phyloP scores from a whole-genome alignment of 1,140 invertebrate genomes.

The Holotrichia oblita region DNA sequence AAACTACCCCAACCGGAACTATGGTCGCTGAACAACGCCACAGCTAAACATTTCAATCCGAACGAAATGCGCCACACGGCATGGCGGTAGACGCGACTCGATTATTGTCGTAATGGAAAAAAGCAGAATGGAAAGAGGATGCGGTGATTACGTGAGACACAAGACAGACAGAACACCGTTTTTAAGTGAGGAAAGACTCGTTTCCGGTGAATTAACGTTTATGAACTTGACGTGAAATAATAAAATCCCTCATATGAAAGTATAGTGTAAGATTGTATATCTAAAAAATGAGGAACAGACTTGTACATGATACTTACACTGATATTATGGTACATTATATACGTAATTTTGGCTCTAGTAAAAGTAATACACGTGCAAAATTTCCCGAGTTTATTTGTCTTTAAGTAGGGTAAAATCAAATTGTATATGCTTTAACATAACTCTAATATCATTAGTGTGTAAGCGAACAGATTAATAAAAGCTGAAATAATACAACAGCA shows the following conservation, averaged over 20 bases:
- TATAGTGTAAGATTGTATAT: not conserved
- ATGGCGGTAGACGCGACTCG: not conserved
- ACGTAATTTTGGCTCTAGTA: too few relatives aligned
- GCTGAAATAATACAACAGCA: too few relatives aligned
- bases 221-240: constrained; percentile 22
- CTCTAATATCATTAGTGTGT: too few relatives aligned
- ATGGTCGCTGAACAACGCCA: constrained; percentile 41
- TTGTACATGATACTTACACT: not conserved
- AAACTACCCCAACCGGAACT: constrained; percentile 45
- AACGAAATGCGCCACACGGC: constrained; percentile 6
- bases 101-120: constrained; percentile 11
- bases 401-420: too few relatives aligned
- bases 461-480: too few relatives aligned
- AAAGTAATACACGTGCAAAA: too few relatives aligned
- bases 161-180: constrained; percentile 26
- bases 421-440: too few relatives aligned
- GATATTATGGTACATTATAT: too few relatives aligned
- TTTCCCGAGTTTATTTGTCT: too few relatives aligned
- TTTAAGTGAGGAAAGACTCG: constrained; percentile 39
- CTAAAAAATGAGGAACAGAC: not conserved
- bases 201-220: constrained; percentile 43
- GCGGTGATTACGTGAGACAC: constrained; percentile 1
- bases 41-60: constrained; percentile 41
- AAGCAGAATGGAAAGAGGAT: constrained; percentile 20
- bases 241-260: not conserved